These are phyloP conservation scores for Yoshiicerus persimilis DNA, from an alignment of 1,140 invertebrate genomes.

Conservation along the genomic window DNA sequence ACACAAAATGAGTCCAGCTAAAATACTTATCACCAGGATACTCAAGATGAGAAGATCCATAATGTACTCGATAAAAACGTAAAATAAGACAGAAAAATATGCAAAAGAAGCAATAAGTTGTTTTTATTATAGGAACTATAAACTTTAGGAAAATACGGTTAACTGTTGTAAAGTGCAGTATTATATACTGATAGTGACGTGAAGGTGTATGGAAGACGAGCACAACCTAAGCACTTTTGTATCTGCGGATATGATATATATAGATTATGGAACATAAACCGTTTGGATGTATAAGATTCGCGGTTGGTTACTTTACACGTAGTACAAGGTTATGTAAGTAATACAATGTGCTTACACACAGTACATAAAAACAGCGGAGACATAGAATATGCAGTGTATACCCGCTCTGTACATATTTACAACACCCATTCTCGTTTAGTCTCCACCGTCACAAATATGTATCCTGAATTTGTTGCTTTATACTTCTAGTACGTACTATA, in stretches of 20 bases:
- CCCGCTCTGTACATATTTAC: background rate
- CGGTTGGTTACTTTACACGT: background rate
- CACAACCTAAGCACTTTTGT: background rate
- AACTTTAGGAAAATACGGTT: background rate
- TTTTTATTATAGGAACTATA: background rate
- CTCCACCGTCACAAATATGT: background rate
- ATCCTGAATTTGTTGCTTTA: background rate
- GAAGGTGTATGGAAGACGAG: background rate
- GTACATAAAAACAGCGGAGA: background rate
- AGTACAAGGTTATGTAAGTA: background rate
- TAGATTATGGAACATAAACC: background rate
- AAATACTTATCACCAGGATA: conserved; percentile 45
- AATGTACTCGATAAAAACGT: background rate
- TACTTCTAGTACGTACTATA: background rate
- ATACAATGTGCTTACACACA: background rate
- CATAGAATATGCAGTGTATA: background rate
- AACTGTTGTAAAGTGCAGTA: background rate
- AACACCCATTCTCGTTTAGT: background rate
- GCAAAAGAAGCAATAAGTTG: background rate
- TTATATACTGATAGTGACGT: background rate
- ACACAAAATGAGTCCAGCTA: conserved; percentile 43
- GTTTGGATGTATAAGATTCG: background rate
- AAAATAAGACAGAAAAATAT: background rate
- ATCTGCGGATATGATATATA: background rate
- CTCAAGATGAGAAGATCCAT: conserved; percentile 49